phyloP scores from a whole-genome alignment of 2,888 invertebrate genomes.

The Antheraea yamamai region DNA sequence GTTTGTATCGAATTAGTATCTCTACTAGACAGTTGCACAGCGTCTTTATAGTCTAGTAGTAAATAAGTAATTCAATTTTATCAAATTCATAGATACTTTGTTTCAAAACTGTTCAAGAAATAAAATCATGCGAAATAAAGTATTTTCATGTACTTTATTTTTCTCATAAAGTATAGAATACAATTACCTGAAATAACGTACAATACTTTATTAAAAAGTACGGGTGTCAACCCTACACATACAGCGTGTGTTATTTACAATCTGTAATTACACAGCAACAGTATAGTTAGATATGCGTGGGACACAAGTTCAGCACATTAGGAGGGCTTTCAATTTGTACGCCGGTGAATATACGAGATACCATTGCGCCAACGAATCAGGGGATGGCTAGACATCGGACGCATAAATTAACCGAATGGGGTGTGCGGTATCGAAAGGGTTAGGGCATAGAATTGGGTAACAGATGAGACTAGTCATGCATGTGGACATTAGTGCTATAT shows the following conservation, averaged over 20 bases:
- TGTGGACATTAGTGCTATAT: background rate
- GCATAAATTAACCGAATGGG: slow-evolving; percentile 68
- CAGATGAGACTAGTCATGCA: slow-evolving; percentile 28
- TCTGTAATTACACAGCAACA: background rate
- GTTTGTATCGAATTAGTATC: too few relatives aligned
- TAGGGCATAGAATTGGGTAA: slow-evolving; percentile 43
- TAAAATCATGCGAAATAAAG: too few relatives aligned
- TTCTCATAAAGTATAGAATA: too few relatives aligned
- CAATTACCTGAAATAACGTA: too few relatives aligned
- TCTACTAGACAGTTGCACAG: too few relatives aligned
- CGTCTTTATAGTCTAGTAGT: too few relatives aligned
- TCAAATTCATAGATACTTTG: too few relatives aligned
- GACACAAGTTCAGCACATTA: slow-evolving; percentile 1
- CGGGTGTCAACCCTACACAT: background rate
- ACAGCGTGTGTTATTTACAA: background rate
- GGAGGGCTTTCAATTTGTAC: slow-evolving; percentile 69
- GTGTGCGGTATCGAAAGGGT: slow-evolving; percentile 55
- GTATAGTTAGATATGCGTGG: background rate
- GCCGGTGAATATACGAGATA: slow-evolving; percentile 51
- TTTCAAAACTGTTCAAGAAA: too few relatives aligned
- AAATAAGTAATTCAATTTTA: too few relatives aligned
- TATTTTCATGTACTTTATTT: too few relatives aligned
- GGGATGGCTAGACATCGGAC: slow-evolving; percentile 58
- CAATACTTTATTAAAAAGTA: too few relatives aligned
- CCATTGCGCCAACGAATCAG: slow-evolving; percentile 41